Evolutionary conservation across 2,888 invertebrate genomes (phyloP), one percentile per base, ranked within the genome.

Genomic region (Morpho helenor): DNA sequence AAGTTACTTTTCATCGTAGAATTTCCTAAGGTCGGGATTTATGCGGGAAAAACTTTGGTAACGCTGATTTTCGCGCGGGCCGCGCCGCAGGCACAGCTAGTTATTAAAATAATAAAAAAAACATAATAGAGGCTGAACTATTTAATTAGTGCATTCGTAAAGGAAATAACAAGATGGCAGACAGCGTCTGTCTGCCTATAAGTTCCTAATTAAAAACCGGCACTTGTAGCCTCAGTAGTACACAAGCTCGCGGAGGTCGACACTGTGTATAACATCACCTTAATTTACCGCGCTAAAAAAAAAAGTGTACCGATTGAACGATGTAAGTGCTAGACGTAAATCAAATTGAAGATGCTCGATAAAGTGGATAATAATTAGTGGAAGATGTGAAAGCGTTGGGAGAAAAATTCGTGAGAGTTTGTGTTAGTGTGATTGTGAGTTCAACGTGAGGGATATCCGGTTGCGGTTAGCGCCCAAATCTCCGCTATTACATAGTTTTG

Each of bases 351-450:
- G 90, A 89, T 89, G 89, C 81, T 82, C 87, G 89, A 89, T 90
- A 89, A 89, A 90, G 89, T 90, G 85, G 87, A 86, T 90, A 88
- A 89, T 90, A 90, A 90, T 90, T 89, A 90, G 88, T 87, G 83
- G 89, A 84, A 84, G 87, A 83, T 79, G 89, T 83, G 89, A 90
- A 89, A 89, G 90, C 75, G 88, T 85, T 88, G 89, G 87, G 89
- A 89, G 89, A 87, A 88, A 89, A 88, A 89, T 87, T 89, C 87
- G 89, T 90, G 88, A 88, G 89, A 90, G 87, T 82, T 84, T 82
- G 80, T 79, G 82, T 84, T 86, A 82, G 83, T 88, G 82, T 86
- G 87, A 89, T 89, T 88, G 88, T 49, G 49, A 55, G 55, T 90
- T 84, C 81, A 86, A 84, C 86, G 79, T 75, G 82, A 77, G 77